Evolutionary conservation across 2,888 invertebrate genomes (phyloP).

Genomic region (Diaperis boleti): DNA sequence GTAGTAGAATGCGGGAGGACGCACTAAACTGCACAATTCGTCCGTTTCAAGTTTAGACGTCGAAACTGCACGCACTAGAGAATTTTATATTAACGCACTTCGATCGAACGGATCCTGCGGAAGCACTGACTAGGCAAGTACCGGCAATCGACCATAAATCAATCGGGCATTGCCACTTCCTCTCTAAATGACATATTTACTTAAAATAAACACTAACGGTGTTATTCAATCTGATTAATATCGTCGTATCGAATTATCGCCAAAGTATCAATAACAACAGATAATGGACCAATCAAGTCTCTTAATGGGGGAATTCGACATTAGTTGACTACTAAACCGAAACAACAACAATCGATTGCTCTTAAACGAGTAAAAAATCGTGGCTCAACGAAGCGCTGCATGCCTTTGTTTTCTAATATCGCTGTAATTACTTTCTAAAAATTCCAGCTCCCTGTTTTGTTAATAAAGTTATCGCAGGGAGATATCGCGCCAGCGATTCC

Average conservation of each 20-base stretch:
- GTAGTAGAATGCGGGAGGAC: background rate
- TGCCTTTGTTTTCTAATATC: background rate
- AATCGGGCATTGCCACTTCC: constrained; percentile 41
- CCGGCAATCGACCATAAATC: constrained; percentile 26
- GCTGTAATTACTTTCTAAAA: background rate
- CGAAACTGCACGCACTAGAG: constrained; percentile 1
- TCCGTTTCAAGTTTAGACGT: background rate
- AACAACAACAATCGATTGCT: background rate
- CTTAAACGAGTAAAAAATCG: background rate
- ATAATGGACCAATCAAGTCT: background rate
- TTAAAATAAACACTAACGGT: constrained; percentile 26
- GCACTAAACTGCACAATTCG: constrained; percentile 19
- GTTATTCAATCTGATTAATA: constrained; percentile 4
- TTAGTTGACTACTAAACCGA: background rate
- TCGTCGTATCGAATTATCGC: background rate
- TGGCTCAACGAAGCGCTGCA: background rate
- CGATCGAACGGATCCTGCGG: constrained; percentile 12
- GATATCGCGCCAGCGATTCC: background rate
- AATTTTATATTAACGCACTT: constrained; percentile 13
- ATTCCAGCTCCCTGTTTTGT: background rate
- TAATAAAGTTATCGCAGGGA: background rate
- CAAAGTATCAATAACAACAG: background rate
- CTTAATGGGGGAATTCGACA: background rate
- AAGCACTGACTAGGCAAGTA: constrained; percentile 24
- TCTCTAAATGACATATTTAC: constrained; percentile 26